Conservation (phyloP, 2,797 vertebrate genomes). For the Phyllotis vaccarum region DNA sequence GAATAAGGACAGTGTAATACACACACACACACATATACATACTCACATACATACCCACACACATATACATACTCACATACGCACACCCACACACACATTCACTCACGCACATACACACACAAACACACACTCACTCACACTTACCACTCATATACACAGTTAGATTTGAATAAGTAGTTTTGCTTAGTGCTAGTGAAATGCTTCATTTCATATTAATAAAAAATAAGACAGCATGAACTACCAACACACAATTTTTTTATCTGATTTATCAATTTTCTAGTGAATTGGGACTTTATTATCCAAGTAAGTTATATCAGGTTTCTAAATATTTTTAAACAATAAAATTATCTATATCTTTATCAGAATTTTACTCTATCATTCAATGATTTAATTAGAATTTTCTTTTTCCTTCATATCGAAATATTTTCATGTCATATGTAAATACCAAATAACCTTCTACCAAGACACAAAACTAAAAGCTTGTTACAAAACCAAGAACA, state of each 20-base stretch:
- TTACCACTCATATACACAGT: not conserved
- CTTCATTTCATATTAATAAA: not conserved
- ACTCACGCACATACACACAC: no score
- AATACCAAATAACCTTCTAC: not conserved
- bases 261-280: not conserved
- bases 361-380: not conserved
- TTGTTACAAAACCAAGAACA: not conserved
- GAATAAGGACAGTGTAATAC: not conserved
- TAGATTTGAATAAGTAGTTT: not conserved
- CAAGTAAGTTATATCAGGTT: not conserved
- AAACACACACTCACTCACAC: no score
- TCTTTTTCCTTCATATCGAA: not conserved
- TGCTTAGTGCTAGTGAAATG: not conserved
- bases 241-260: not conserved
- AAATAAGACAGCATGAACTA: not conserved
- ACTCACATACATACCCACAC: no score
- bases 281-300: constrained; percentile 10
- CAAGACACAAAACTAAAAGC: constrained; percentile 17
- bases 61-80: not conserved
- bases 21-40: not conserved
- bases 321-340: constrained; percentile 42
- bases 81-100: not conserved
- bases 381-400: constrained; percentile 10
- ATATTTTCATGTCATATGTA: not conserved
- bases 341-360: not conserved